Conservation (phyloP, 2,888 invertebrate genomes). For the Euplagia quadripunctaria region DNA sequence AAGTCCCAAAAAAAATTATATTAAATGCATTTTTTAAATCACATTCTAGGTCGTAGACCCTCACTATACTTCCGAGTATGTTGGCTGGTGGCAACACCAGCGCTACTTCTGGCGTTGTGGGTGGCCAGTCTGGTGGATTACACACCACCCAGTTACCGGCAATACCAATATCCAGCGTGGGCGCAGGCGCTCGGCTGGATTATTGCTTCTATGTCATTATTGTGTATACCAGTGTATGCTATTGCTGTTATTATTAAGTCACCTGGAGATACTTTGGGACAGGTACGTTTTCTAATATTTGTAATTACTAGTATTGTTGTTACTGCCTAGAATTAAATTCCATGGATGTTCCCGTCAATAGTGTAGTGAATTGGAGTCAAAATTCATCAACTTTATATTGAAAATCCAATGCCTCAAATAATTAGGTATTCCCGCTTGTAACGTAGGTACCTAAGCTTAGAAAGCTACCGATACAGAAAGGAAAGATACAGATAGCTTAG, state of each 20-base stretch:
- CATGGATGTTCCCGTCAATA: not conserved
- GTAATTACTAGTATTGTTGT: not conserved
- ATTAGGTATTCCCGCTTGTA: not conserved
- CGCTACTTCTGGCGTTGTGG: conserved; percentile 94
- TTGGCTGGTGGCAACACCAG: conserved; percentile 94
- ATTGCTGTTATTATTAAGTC: conserved; percentile 90
- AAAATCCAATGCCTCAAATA: not conserved
- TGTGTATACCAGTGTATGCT: conserved; percentile 95
- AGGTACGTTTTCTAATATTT: conserved; percentile 86
- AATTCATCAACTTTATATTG: not conserved
- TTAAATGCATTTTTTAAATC: not conserved
- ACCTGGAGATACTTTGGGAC: conserved; percentile 90
- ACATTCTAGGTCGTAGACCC: conserved; percentile 87
- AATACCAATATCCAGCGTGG: conserved; percentile 94
- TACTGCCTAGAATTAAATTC: not conserved
- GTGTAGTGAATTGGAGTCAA: not conserved
- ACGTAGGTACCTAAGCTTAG: not conserved
- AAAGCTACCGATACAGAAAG: not conserved
- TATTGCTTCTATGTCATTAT: conserved; percentile 93
- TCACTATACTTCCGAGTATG: conserved; percentile 94
- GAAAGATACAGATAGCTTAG: too few species aligned
- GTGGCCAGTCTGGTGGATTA: conserved; percentile 96
- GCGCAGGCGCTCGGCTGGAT: conserved; percentile 95
- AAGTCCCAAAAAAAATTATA: not conserved
- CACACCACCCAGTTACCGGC: conserved; percentile 94